Conservation (phyloP, 2,888 invertebrate species). For the Notodonta ziczac region DNA sequence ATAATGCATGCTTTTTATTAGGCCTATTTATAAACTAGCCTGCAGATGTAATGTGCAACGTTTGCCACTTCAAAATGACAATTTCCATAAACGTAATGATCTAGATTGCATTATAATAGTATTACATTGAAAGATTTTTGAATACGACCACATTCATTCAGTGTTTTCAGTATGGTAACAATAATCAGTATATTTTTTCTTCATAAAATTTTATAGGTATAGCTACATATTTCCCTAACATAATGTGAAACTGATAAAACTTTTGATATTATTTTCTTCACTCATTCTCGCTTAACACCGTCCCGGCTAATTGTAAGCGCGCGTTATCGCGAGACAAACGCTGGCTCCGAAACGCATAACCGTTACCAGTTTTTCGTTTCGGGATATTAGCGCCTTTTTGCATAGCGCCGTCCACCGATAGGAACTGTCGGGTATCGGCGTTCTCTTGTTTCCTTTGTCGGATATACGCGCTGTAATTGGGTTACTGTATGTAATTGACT, state of each 20-base stretch:
- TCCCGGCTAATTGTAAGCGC: constrained; percentile 82
- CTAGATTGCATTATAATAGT: too few relatives aligned
- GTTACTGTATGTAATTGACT: constrained; percentile 37
- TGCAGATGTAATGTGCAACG: too few relatives aligned
- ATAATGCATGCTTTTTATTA: background rate
- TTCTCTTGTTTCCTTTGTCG: constrained; percentile 39
- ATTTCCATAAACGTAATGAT: too few relatives aligned
- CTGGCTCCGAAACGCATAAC: constrained; percentile 81
- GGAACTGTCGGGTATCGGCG: constrained; percentile 53
- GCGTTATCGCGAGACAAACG: constrained; percentile 84
- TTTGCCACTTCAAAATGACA: too few relatives aligned
- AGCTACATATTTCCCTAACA: background rate
- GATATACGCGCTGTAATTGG: constrained; percentile 38
- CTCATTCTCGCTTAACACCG: constrained; percentile 49
- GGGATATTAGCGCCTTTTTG: constrained; percentile 84
- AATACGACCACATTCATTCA: too few relatives aligned
- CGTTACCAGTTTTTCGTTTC: constrained; percentile 83
- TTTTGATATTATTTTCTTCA: background rate
- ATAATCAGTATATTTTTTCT: too few relatives aligned
- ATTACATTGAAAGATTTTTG: too few relatives aligned
- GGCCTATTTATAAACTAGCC: background rate
- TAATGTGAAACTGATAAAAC: background rate
- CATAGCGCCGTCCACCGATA: constrained; percentile 71
- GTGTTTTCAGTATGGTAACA: too few relatives aligned
- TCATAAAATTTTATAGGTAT: too few relatives aligned